These are phyloP conservation scores for Eupithecia tripunctaria DNA, from an alignment of 2,888 invertebrate species.

Conservation along the genomic window DNA sequence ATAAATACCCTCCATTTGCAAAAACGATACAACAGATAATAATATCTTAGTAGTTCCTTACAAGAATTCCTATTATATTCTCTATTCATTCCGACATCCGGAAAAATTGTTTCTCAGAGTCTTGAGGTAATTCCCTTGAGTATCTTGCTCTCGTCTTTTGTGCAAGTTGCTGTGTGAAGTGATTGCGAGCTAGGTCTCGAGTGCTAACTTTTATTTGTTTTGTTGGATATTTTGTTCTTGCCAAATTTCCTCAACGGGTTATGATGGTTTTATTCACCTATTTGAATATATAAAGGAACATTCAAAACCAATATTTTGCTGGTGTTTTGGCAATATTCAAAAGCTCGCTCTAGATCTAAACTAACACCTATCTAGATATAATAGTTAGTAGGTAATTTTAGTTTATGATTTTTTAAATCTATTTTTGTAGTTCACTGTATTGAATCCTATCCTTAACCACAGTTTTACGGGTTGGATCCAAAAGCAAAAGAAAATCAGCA, in stretches of 20 bases:
- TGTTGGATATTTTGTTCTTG: not conserved
- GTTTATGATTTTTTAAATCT: too few relatives aligned
- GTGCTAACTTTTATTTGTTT: slow-evolving; percentile 5
- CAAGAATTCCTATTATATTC: not conserved
- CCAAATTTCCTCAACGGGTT: not conserved
- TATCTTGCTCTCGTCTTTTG: not conserved
- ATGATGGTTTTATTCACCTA: not conserved
- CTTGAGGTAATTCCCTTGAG: not conserved
- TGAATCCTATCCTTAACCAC: not conserved
- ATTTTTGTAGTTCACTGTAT: not conserved
- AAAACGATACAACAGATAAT: not conserved
- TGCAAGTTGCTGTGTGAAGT: not conserved
- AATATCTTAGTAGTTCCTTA: not conserved
- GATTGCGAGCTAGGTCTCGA: slow-evolving; percentile 6
- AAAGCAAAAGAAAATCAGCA: not conserved
- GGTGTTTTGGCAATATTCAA: not conserved
- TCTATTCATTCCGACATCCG: not conserved
- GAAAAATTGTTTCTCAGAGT: not conserved
- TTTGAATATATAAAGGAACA: not conserved
- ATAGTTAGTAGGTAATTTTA: too few relatives aligned
- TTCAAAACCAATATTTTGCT: not conserved
- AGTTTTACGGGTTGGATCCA: not conserved
- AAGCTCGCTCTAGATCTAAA: not conserved
- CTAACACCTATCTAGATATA: too few relatives aligned
- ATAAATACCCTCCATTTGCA: not conserved